These are phyloP conservation scores for Distichodus sexfasciatus DNA, from an alignment of 2,797 vertebrate genomes.

Conservation along the genomic window DNA sequence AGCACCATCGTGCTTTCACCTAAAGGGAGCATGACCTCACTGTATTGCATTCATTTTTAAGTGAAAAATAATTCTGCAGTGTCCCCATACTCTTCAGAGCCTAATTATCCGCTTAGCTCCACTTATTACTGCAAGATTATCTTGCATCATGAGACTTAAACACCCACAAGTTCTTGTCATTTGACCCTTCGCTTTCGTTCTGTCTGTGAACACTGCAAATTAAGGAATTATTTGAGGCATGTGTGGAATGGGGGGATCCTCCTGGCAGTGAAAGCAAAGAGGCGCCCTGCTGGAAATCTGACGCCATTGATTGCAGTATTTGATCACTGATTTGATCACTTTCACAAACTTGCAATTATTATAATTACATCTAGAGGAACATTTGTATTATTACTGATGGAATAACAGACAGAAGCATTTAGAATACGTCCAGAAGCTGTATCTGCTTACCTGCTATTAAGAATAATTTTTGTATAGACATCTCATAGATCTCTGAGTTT, in stretches of 20 bases:
- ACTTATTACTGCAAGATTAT: conserved; percentile 63
- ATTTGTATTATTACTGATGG: no score
- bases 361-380: background rate
- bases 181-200: conserved; percentile 46
- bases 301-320: conserved; percentile 20
- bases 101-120: conserved; percentile 48
- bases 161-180: conserved; percentile 58
- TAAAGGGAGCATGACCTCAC: background rate
- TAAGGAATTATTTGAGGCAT: conserved; percentile 54
- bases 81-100: conserved; percentile 47
- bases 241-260: conserved; percentile 58
- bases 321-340: conserved; percentile 9
- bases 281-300: conserved; percentile 34
- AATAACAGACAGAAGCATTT: no score
- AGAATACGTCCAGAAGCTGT: no score
- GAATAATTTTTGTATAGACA: no score
- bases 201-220: conserved; percentile 54
- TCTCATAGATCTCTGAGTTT: no score
- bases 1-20: background rate
- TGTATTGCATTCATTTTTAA: background rate
- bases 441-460: no score
- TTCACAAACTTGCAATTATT: conserved; percentile 1
- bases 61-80: conserved; percentile 19
- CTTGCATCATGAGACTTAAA: conserved; percentile 66
- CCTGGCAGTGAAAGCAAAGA: conserved; percentile 32